Evolutionary conservation across 2,113 vertebrate genomes (phyloP), one percentile per base, ranked within the genome.

Genomic region (Lutjanus erythropterus): DNA sequence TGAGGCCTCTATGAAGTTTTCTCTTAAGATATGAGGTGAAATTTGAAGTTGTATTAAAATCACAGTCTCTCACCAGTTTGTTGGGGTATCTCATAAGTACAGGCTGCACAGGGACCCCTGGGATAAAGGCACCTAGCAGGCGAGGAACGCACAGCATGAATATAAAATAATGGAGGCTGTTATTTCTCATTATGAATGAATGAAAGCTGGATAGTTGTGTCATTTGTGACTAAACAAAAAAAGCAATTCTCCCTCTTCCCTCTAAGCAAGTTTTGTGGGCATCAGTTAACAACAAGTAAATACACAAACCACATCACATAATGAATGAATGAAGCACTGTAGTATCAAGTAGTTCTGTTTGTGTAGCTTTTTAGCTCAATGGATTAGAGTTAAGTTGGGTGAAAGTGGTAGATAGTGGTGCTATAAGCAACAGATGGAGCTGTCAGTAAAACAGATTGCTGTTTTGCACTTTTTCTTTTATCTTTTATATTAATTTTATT

Each of bases 81-180:
- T 99, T 99, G 60, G 97, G 97, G 66, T 99, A 99, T 53, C 96
- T 95, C 41, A 99, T 93, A n/a, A 99, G 52, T 50, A 99, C 85
- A 0, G 98, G 97, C 55, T 99, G 98, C 35, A 99, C 97, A 2
- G 98, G 96, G 65, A 97, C 97, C 23, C 88, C 95, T 21, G 98
- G 97, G 85, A 98, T 90, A 85, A 99, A 99, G 83, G 97, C 98
- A 67, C 98, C 98, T 99, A 58, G 0, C 5, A 78, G 29, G 31
- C 27, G 58, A 4, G 9, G 14, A 53, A 61, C 11, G 78, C 21
- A 1, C 11, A 35, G 1, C 9, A 44, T 35, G 9, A 31, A 35
- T 6, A 46, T 29, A 11, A 67, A 18, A 52, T 9, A 0, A n/a
- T 31, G 27, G 18, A 4, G 7, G 37, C 4, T 18, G 25, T 37